Percentiles rank a stretch among this genome's conserved stretches.
These are phyloP conservation scores for Melanostigma gelatinosum DNA, from an alignment of 2,113 vertebrate species.

Conservation along the genomic window DNA sequence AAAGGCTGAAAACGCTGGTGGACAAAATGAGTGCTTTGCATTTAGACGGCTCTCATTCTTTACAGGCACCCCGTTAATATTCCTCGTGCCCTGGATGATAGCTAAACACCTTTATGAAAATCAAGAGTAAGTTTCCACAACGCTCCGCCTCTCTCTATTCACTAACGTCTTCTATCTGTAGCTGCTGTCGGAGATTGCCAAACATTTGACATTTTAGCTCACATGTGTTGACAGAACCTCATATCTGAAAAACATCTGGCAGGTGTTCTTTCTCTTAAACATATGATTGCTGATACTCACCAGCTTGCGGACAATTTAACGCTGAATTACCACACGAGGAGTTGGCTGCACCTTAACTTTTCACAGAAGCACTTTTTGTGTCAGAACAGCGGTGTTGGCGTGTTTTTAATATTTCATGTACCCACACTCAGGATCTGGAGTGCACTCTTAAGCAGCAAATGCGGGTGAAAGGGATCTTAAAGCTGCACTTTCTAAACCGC, in stretches of 20 bases:
- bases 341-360: slow-evolving; percentile 6
- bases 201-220: slow-evolving; percentile 2
- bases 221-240: background rate
- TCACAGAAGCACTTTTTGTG: background rate
- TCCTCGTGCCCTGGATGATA: slow-evolving; percentile 90
- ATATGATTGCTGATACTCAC: slow-evolving; percentile 1
- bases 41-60: slow-evolving; percentile 47
- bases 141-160: background rate
- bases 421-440: background rate
- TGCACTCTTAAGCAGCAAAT: background rate
- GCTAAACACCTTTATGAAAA: slow-evolving; percentile 93
- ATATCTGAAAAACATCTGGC: background rate
- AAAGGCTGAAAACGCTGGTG: background rate
- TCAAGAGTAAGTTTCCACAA: slow-evolving; percentile 88
- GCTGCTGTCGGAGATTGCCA: background rate
- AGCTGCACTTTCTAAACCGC: background rate
- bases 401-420: background rate
- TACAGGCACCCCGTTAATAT: slow-evolving; percentile 91
- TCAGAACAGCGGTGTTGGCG: slow-evolving; percentile 3
- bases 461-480: slow-evolving; percentile 4
- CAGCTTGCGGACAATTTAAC: slow-evolving; percentile 20
- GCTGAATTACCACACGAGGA: slow-evolving; percentile 5
- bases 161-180: background rate
- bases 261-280: slow-evolving; percentile 4
- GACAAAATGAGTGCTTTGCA: slow-evolving; percentile 14